Evolutionary conservation across 2,113 vertebrate species (phyloP).

Genomic region (Chloropsis cyanopogon): DNA sequence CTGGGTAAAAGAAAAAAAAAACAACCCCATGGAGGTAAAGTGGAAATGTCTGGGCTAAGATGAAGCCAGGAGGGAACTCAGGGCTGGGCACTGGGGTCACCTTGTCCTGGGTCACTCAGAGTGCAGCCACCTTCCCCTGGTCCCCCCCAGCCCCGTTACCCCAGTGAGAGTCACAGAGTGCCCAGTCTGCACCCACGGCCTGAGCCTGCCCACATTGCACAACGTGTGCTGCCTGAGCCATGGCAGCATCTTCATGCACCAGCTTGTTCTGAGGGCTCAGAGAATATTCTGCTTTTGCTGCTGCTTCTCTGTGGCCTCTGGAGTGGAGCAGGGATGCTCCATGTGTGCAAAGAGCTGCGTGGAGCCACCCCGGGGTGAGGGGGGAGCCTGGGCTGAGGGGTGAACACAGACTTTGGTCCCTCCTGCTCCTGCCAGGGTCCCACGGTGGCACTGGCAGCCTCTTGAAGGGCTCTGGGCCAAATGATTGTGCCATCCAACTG

Average conservation of each 20-base stretch:
- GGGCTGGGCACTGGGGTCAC: fast-evolving
- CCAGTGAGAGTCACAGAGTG: fast-evolving
- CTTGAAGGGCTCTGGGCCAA: background rate
- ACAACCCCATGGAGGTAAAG: background rate
- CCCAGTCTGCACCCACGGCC: fast-evolving
- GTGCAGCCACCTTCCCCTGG: background rate
- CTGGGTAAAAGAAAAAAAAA: constrained; percentile 8
- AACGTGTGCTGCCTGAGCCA: fast-evolving
- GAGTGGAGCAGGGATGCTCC: fast-evolving
- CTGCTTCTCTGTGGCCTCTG: background rate
- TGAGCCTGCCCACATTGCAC: background rate
- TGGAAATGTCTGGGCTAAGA: background rate
- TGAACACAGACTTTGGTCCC: background rate
- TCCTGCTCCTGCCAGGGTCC: background rate
- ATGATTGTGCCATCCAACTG: background rate
- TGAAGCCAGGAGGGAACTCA: background rate
- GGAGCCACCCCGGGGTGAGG: fast-evolving
- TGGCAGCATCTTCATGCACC: fast-evolving
- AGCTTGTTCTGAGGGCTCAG: background rate
- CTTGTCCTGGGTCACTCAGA: background rate
- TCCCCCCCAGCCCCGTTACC: fast-evolving
- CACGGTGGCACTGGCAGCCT: fast-evolving
- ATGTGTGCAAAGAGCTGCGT: background rate
- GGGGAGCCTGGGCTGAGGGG: background rate
- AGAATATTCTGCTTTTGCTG: background rate